Percentiles rank a stretch among this genome's conserved stretches.
Conservation (phyloP, 2,797 vertebrate genomes). For the Gymnothorax reevesii region DNA sequence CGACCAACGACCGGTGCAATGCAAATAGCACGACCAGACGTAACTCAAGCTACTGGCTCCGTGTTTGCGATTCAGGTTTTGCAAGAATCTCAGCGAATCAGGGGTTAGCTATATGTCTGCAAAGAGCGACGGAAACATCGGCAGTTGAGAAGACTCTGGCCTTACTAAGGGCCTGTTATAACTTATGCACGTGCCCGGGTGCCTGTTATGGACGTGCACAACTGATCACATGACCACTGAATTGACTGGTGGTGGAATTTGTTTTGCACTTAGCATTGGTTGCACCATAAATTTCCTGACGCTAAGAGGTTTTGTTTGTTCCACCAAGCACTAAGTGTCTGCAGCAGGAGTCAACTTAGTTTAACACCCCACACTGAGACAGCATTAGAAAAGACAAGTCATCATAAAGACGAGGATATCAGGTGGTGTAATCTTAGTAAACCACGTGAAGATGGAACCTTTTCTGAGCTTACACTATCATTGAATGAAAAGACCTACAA, state of each 20-base stretch:
- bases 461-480: constrained; percentile 29
- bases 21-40: no score
- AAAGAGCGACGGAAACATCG: not conserved
- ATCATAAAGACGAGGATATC: not conserved
- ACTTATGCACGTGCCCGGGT: no score
- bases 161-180: not conserved
- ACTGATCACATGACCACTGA: no score
- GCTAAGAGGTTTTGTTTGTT: no score
- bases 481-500: constrained; percentile 23
- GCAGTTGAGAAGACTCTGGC: not conserved
- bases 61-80: no score
- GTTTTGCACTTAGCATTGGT: no score
- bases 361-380: not conserved
- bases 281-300: no score
- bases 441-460: not conserved
- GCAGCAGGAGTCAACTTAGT: not conserved
- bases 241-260: no score
- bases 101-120: not conserved
- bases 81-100: no score
- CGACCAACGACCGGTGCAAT: no score
- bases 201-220: no score
- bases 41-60: no score
- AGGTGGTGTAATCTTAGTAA: not conserved
- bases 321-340: not conserved
- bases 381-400: not conserved